A percentile compares a stretch with the other conserved stretches of the same genome.
These are phyloP conservation scores for Hemichromis elongatus DNA, from an alignment of 2,113 vertebrate genomes.

Conservation along the genomic window DNA sequence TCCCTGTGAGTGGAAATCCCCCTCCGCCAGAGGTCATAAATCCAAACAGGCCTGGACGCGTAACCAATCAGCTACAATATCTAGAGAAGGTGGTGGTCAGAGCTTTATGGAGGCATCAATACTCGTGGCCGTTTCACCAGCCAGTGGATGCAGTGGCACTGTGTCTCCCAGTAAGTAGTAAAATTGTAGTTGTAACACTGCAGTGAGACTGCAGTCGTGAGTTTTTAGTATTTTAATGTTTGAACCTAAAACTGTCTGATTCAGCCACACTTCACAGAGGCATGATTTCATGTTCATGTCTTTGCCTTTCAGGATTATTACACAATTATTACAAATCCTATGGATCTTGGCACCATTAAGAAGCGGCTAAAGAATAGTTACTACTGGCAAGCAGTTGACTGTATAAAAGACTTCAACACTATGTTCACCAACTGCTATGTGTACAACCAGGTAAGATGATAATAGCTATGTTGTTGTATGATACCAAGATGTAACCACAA, in stretches of 20 bases:
- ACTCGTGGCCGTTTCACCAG: slow-evolving; percentile 90
- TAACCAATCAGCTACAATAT: slow-evolving; percentile 89
- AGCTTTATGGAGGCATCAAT: slow-evolving; percentile 84
- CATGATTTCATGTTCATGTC: background rate
- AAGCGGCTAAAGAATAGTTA: slow-evolving; percentile 88
- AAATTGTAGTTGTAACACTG: background rate
- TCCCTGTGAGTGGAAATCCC: slow-evolving; percentile 76
- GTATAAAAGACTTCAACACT: slow-evolving; percentile 84
- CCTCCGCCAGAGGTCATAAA: slow-evolving; percentile 84
- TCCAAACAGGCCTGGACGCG: slow-evolving; percentile 70
- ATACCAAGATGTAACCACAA: background rate
- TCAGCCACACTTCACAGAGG: background rate
- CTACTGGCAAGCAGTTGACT: slow-evolving; percentile 83
- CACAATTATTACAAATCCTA: slow-evolving; percentile 85
- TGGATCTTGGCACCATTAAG: slow-evolving; percentile 90
- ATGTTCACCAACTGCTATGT: slow-evolving; percentile 93
- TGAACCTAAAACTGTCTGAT: background rate
- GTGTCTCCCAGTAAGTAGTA: slow-evolving; percentile 83
- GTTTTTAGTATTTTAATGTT: background rate
- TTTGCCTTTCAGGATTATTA: slow-evolving; percentile 87
- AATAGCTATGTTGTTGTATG: background rate
- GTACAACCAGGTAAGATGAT: slow-evolving; percentile 83
- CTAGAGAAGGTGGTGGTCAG: slow-evolving; percentile 84
- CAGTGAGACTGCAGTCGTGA: background rate
- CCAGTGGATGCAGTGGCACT: slow-evolving; percentile 90